Evolutionary conservation across 2,797 vertebrate genomes (phyloP), one percentile per base, ranked within the genome.

Genomic region (Cyprinodon diabolis): DNA sequence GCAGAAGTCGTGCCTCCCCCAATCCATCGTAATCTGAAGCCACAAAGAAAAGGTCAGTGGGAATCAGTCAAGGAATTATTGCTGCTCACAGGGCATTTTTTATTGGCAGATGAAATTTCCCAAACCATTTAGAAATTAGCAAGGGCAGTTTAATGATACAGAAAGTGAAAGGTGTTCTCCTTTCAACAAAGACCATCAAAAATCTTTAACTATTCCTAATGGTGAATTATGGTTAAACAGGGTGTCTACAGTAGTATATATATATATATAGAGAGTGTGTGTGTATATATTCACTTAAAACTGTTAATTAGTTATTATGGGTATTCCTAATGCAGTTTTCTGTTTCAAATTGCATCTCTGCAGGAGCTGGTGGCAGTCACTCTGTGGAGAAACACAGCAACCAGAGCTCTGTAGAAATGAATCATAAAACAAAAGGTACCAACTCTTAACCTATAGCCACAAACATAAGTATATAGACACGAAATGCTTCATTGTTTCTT

Each of bases 21-120:
- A 0, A 94, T 97, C 85, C 96, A 96, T 83, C 95, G 97, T 79
- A 96, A 93, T 83, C 86, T 93, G 57, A 93, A 93, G 37, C 92
- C 92, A 4, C 90, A 89, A 4, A 71, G 83, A 7, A 88, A 71
- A 86, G 91, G 80, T 80, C 47, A 47, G 77, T 10, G 15, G 49
- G 25, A 67, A 15, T 37, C 55, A 0, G 35, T 25, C 4, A 1
- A 19, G 17, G 15, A 6, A 40, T 69, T 13, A 13, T 55, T 40
- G 68, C 17, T 60, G 7, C 48, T 49, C 51, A 52, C 51, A 8
- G 51, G 19, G 14, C 19, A 19, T 19, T 52, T 21, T 52, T 21
- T 17, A 21, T 52, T 30, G 58, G 15, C 30, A 19, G 35, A 37
- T 37, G 57, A 60, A 60, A 17, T 35, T 19, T 37, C 30, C 4